Evolutionary conservation across 2,888 invertebrate genomes (phyloP).

Genomic region (Lochmaea capreae): DNA sequence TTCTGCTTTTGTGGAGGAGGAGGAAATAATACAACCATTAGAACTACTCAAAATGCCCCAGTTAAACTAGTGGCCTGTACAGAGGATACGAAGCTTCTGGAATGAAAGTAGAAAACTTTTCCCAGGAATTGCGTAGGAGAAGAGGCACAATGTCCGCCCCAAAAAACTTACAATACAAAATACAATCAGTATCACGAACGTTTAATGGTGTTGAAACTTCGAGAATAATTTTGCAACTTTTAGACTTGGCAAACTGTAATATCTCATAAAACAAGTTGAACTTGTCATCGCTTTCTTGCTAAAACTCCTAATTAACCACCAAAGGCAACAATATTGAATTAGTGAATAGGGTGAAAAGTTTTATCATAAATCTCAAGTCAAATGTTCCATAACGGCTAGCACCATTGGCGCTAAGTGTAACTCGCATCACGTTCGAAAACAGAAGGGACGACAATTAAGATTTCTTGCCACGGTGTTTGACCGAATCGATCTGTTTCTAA

Average conservation of each 20-base stretch:
- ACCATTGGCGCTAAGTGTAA: not conserved
- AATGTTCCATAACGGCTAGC: constrained; percentile 18
- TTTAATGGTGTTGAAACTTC: too few relatives aligned
- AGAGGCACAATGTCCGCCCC: too few relatives aligned
- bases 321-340: constrained; percentile 19
- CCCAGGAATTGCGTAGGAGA: too few relatives aligned
- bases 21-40: too few relatives aligned
- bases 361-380: constrained; percentile 25
- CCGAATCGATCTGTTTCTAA: constrained; percentile 17
- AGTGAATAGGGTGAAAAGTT: constrained; percentile 12
- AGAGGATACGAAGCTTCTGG: too few relatives aligned
- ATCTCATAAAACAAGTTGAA: constrained; percentile 5
- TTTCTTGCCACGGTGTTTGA: constrained; percentile 7
- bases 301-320: constrained; percentile 2
- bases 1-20: too few relatives aligned
- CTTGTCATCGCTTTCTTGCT: not conserved
- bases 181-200: too few relatives aligned
- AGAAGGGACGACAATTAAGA: constrained; percentile 26
- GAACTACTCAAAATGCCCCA: too few relatives aligned
- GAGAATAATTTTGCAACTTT: not conserved
- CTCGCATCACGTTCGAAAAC: constrained; percentile 3
- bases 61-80: too few relatives aligned
- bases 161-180: too few relatives aligned
- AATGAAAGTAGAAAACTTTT: too few relatives aligned
- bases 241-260: not conserved